Evolutionary conservation across 64 coral and sea anemone genomes (phyloP), one percentile per base, ranked within the genome.

Genomic region (Acropora yongei): DNA sequence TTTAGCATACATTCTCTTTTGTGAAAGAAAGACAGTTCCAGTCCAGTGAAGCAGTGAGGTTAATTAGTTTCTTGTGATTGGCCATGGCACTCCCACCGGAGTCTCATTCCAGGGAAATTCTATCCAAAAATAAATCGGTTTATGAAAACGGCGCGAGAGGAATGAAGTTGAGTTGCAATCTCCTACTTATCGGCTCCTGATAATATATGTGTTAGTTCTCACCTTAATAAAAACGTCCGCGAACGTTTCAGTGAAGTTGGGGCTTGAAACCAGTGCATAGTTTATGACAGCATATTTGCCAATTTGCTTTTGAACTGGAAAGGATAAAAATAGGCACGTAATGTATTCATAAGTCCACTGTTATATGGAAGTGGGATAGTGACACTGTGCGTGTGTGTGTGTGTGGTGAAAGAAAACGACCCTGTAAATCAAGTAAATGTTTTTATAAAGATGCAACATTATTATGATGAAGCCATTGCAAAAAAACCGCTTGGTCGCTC

Each of bases 271-370:
- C 44, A 99, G 68, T 9, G 97, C 86, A 75, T 91, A 99, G 80
- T 99, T 90, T 44, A 99, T 96, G 20, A 94, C 58, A 10, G 94
- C 65, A 80, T 89, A 85, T 83, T 96, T 96, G 68, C 96, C 97
- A 50, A 99, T 78, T 13, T 57, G 10, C 50, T 89, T 96, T 91
- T 82, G 72, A 77, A 89, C 97, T 99, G 40, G 5, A 75, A 92
- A 55, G 60, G 60, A 91, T 87, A 60, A 74, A 81, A 80, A 74
- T 58, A 30, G 30, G 30, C 30, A 30, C 19, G 55, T 8, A 61
- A 78, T 58, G 20, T 17, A 30, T 30, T 30, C 30, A 30, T 30
- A 30, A 30, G 44, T 11, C 19, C 8, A 18, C 47, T 1, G 8
- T 4, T 12, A 74, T 45, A 2, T 14, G 45, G 87, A 76, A n/a